phyloP scores from a whole-genome alignment of 2,888 invertebrate species.

The Gisinianus flammeolus region DNA sequence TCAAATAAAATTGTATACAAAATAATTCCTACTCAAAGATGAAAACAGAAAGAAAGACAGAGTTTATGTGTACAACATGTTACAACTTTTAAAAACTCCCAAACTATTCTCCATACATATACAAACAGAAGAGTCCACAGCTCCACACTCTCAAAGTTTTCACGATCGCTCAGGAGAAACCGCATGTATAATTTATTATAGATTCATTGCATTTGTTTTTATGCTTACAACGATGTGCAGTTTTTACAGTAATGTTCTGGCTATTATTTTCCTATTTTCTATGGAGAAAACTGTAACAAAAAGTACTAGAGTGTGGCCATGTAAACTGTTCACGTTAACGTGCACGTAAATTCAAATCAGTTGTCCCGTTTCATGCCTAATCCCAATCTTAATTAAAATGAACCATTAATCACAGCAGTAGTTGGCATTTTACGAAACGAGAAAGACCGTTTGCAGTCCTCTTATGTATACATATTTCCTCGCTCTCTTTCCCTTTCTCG shows the following conservation, averaged over 20 bases:
- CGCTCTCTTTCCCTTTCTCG: neutral
- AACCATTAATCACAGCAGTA: constrained; percentile 44
- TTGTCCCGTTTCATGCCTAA: constrained; percentile 31
- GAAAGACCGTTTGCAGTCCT: constrained; percentile 5
- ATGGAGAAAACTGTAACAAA: neutral
- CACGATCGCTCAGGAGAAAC: neutral
- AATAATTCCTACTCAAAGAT: neutral
- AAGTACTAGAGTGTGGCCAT: constrained; percentile 21
- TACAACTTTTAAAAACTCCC: neutral
- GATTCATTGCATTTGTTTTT: neutral
- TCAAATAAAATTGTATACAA: neutral
- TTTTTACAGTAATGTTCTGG: neutral
- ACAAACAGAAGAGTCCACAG: too few species aligned
- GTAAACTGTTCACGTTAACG: constrained; percentile 7
- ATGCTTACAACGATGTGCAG: neutral
- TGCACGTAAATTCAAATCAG: constrained; percentile 14
- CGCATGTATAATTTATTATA: neutral
- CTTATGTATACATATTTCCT: neutral
- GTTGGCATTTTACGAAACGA: constrained; percentile 38
- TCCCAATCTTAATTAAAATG: constrained; percentile 44
- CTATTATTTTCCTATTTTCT: neutral
- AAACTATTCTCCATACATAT: too few species aligned
- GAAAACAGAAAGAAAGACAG: neutral
- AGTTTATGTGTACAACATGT: neutral
- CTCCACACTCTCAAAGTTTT: neutral